Base-by-base conservation (phyloP, 2,888 invertebrate genomes). In the Plemyria rubiginata region DNA sequence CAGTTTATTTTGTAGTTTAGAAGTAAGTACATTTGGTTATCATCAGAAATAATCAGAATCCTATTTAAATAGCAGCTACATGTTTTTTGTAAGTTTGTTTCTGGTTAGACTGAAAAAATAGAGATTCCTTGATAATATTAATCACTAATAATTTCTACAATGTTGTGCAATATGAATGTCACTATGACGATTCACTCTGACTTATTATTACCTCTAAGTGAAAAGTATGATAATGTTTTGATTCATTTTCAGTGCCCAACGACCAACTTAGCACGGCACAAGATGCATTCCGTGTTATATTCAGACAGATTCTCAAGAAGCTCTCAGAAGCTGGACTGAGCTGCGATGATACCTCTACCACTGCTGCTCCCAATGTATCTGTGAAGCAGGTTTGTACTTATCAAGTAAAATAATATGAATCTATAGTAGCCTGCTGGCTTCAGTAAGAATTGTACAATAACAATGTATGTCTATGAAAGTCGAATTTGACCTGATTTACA, bases 181-280 rank as follows among this genome's bases (percentile, higher is more conserved):
- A 8, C 8, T 32, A 7, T 32, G 32, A n/a, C n/a, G n/a, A 32
- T 8, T 32, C 32, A 32, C 7, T 32, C 32, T 6, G 6, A 32
- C 7, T 32, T 8, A 8, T 32, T 6, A 32, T 32, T 32, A 6
- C 6, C 8, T n/a, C n/a, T 32, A 32, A 4, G 8, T 6, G 32
- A 8, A 32, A 11, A 9, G 8, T 1, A 11, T 51, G 5, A 2
- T 50, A 8, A 45, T 2, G 4, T 29, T 52, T 40, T 32, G 38
- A 41, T 45, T 56, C 40, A 55, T 54, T 68, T 89, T 94, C 94
- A 78, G 95, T 97, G 74, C 94, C 95, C 73, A 94, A 95, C 58
- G 93, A 97, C 75, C 97, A 97, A 79, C 94, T 95, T 62, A 95
- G 95, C 51, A 94, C 94, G 54, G 95, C 95, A 54, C 93, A 89